Percentiles rank a stretch among this genome's conserved stretches.
Conservation (phyloP, 2,113 vertebrate species). For the Trochalopteron elliotii region DNA sequence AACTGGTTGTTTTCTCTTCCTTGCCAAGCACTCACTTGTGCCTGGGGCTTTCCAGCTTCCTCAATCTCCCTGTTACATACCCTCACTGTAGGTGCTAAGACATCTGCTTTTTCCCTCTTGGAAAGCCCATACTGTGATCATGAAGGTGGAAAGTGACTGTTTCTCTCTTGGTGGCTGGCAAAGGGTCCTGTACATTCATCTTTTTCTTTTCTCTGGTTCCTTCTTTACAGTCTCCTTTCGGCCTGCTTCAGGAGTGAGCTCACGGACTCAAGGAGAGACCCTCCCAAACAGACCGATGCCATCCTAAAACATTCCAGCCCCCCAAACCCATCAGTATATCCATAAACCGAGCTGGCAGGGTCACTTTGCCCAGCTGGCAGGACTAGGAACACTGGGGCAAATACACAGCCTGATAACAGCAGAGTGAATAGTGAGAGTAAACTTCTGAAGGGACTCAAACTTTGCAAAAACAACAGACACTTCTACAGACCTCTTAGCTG, state of each 20-base stretch:
- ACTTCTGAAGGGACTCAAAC: conserved; percentile 73
- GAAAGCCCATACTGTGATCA: conserved; percentile 66
- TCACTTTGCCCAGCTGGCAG: conserved; percentile 26
- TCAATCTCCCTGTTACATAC: not conserved
- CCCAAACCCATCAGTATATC: conserved; percentile 73
- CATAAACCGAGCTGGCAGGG: conserved; percentile 42
- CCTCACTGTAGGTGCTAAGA: not conserved
- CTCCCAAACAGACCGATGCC: conserved; percentile 86
- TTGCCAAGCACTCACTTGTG: not conserved
- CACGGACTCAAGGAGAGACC: conserved; percentile 86
- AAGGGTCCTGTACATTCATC: conserved; percentile 62
- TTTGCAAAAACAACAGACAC: conserved; percentile 38
- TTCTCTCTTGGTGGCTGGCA: conserved; percentile 32
- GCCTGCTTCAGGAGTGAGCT: conserved; percentile 90
- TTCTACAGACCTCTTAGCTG: conserved; percentile 50
- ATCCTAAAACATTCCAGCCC: conserved; percentile 82
- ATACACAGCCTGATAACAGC: conserved; percentile 38
- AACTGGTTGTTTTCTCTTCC: not conserved
- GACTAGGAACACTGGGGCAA: conserved; percentile 68
- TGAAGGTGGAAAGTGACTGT: conserved; percentile 67
- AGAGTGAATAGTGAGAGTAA: conserved; percentile 52
- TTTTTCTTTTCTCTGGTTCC: conserved; percentile 80
- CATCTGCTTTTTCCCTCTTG: not conserved
- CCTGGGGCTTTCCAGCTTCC: not conserved
- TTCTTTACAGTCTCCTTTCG: conserved; percentile 91